phyloP scores from a whole-genome alignment of 2,113 vertebrate genomes.

The Esox niger region DNA sequence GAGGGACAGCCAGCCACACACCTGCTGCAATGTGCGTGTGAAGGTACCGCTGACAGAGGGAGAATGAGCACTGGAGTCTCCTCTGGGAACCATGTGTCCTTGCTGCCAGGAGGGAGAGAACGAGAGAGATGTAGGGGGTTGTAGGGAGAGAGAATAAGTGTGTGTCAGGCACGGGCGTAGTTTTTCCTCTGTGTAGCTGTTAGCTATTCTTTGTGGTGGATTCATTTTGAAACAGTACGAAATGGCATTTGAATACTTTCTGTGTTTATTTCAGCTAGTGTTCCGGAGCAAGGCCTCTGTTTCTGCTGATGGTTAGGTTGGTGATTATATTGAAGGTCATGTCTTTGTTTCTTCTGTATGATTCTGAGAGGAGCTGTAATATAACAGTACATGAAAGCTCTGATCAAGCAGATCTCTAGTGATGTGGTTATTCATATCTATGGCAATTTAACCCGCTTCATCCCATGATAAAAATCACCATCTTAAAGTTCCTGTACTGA shows the following conservation, averaged over 20 bases:
- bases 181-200: conserved; percentile 14
- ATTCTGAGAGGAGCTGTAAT: not conserved
- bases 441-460: not conserved
- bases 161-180: conserved; percentile 11
- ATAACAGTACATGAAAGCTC: not conserved
- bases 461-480: not conserved
- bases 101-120: conserved; percentile 65
- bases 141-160: not conserved
- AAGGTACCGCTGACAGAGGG: conserved; percentile 68
- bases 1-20: conserved; percentile 36
- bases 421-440: conserved; percentile 8
- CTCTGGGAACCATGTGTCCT: conserved; percentile 64
- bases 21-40: conserved; percentile 52
- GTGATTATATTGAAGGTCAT: not conserved
- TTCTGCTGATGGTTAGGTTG: not conserved
- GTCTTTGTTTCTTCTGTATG: not conserved
- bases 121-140: conserved; percentile 42
- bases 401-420: not conserved
- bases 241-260: not conserved
- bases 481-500: no score
- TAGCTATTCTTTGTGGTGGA: not conserved
- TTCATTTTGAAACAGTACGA: not conserved
- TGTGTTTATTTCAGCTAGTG: no score
- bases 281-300: not conserved
- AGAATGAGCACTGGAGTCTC: conserved; percentile 54